phyloP scores from a whole-genome alignment of 2,113 vertebrate genomes.

The Cisticola juncidis region DNA sequence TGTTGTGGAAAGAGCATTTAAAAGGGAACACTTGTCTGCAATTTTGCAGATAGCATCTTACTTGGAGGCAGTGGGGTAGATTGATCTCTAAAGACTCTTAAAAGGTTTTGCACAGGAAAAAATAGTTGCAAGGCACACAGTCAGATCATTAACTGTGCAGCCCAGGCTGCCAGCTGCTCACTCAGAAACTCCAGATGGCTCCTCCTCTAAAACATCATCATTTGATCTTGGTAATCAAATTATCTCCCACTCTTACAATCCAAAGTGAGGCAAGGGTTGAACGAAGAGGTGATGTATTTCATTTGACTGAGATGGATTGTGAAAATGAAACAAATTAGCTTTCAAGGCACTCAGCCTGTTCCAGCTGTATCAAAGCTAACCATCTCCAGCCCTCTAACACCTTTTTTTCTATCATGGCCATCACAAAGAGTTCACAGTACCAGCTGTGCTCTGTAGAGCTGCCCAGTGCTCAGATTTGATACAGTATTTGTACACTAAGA shows the following conservation, averaged over 20 bases:
- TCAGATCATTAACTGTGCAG: constrained; percentile 42
- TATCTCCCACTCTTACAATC: constrained; percentile 23
- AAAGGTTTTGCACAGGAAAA: constrained; percentile 48
- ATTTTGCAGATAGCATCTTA: constrained; percentile 40
- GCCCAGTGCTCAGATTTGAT: neutral
- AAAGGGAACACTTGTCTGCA: constrained; percentile 24
- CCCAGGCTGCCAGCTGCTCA: constrained; percentile 59
- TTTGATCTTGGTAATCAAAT: constrained; percentile 50
- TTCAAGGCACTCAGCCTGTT: neutral
- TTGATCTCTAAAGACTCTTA: constrained; percentile 53
- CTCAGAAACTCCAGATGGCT: constrained; percentile 51
- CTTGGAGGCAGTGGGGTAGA: constrained; percentile 13
- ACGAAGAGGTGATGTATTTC: neutral
- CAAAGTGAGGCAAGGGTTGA: neutral
- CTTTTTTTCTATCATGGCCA: neutral
- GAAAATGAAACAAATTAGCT: neutral
- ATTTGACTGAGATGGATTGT: neutral
- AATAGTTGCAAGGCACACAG: constrained; percentile 1
- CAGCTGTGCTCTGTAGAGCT: neutral
- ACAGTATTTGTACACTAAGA: neutral
- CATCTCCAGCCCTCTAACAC: neutral
- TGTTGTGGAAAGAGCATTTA: constrained; percentile 21
- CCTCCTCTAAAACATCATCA: constrained; percentile 55
- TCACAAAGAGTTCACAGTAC: neutral
- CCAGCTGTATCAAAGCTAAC: neutral